These are phyloP conservation scores for Geococcyx californianus DNA, from an alignment of 2,113 vertebrate genomes.

Conservation along the genomic window DNA sequence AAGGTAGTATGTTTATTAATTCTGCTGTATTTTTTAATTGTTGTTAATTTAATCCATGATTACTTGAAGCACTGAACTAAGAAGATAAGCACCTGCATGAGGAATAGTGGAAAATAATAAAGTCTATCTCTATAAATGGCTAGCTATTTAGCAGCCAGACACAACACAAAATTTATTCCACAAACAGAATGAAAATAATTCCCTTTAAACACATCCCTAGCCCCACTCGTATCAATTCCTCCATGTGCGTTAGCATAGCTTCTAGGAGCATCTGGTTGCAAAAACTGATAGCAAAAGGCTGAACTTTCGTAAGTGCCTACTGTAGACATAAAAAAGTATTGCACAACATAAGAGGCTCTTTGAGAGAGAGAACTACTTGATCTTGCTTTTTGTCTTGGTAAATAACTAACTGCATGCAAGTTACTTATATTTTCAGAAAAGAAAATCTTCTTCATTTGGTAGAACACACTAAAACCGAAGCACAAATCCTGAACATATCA, in stretches of 20 bases:
- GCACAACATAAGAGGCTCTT: not conserved
- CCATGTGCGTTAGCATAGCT: too few relatives aligned
- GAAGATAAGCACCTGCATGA: not conserved
- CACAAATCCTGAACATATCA: not conserved
- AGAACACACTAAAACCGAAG: not conserved
- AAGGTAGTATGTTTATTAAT: not conserved
- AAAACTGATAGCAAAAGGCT: not conserved
- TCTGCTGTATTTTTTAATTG: not conserved
- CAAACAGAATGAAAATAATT: not conserved
- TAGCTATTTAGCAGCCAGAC: not conserved
- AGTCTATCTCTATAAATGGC: not conserved
- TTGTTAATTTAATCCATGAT: not conserved
- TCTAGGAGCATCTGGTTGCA: too few relatives aligned
- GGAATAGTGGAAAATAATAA: not conserved
- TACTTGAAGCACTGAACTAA: not conserved
- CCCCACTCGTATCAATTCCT: not conserved
- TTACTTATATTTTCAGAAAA: not conserved
- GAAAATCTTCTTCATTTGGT: not conserved
- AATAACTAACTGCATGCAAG: not conserved
- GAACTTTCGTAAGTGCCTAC: not conserved
- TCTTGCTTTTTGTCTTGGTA: not conserved
- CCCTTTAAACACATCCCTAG: not conserved
- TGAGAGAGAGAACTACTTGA: not conserved
- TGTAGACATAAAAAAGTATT: not conserved
- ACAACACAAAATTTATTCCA: not conserved